Percentiles rank a stretch among this genome's conserved stretches.
These are phyloP conservation scores for Magallana angulata DNA, from an alignment of 1,140 invertebrate genomes.

Conservation along the genomic window DNA sequence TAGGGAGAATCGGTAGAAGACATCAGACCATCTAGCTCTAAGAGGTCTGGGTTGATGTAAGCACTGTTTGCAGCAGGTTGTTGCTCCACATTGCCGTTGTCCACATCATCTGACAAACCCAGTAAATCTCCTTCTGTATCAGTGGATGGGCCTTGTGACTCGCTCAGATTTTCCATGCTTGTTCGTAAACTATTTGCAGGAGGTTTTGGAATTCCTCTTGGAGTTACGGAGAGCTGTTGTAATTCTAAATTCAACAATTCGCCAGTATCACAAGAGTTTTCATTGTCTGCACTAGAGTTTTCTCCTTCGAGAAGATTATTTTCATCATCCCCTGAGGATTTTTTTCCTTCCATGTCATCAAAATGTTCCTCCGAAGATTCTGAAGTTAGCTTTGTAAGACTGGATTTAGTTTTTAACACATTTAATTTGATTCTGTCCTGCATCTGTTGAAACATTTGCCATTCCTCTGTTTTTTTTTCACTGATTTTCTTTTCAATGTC, in stretches of 20 bases:
- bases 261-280: conserved; percentile 50
- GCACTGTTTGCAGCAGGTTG: conserved; percentile 24
- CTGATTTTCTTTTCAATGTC: conserved; percentile 62
- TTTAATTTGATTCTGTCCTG: conserved; percentile 78
- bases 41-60: conserved; percentile 66
- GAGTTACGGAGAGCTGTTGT: conserved; percentile 53
- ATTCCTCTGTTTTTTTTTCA: conserved; percentile 79
- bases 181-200: conserved; percentile 59
- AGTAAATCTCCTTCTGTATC: conserved; percentile 65
- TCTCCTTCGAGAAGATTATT: background rate
- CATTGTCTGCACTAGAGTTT: conserved; percentile 13
- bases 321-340: conserved; percentile 16
- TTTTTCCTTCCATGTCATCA: conserved; percentile 57
- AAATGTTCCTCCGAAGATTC: conserved; percentile 62
- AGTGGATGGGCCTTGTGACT: conserved; percentile 30
- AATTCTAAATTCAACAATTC: conserved; percentile 40
- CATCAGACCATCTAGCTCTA: conserved; percentile 67
- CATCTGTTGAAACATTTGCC: conserved; percentile 79
- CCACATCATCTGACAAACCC: conserved; percentile 58
- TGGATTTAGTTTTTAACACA: conserved; percentile 76
- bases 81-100: conserved; percentile 30
- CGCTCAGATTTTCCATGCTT: conserved; percentile 60
- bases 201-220: conserved; percentile 56
- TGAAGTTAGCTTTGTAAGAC: conserved; percentile 74
- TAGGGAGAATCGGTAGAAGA: conserved; percentile 38